Evolutionary conservation across 2,888 invertebrate species (phyloP).

Genomic region (Tachystola acroxantha): DNA sequence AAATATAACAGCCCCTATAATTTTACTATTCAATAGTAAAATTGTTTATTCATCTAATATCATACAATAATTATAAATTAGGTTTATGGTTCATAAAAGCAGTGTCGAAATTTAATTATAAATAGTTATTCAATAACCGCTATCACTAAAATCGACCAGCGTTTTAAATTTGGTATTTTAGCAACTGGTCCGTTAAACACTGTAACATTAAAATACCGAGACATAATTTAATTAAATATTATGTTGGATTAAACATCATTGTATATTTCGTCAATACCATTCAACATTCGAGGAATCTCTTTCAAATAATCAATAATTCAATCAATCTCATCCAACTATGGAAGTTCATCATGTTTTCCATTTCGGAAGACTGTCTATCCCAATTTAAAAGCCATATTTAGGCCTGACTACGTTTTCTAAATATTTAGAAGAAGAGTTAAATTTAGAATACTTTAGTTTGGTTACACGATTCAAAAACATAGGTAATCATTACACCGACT

Average conservation of each 20-base stretch:
- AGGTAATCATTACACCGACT: no score
- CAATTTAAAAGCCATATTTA: not conserved
- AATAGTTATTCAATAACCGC: slow-evolving; percentile 20
- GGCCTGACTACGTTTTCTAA: not conserved
- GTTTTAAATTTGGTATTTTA: slow-evolving; percentile 16
- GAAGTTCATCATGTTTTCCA: slow-evolving; percentile 17
- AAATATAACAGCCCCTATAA: slow-evolving; percentile 72
- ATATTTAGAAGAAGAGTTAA: not conserved
- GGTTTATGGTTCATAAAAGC: slow-evolving; percentile 58
- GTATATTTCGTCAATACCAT: slow-evolving; percentile 14
- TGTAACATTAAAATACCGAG: slow-evolving; percentile 16
- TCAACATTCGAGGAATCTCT: slow-evolving; percentile 45
- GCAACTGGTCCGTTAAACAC: slow-evolving; percentile 21
- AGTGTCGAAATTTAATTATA: slow-evolving; percentile 56
- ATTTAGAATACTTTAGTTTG: not conserved
- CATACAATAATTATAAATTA: slow-evolving; percentile 50
- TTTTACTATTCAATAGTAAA: slow-evolving; percentile 75
- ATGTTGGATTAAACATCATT: not conserved
- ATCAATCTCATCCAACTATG: slow-evolving; percentile 16
- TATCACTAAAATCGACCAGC: slow-evolving; percentile 17
- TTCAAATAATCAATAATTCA: slow-evolving; percentile 15
- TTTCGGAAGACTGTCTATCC: slow-evolving; percentile 21
- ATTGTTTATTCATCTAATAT: slow-evolving; percentile 52
- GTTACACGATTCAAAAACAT: no score
- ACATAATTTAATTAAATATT: slow-evolving; percentile 12